Conservation (phyloP, 2,888 invertebrate species). For the Ophion slaviceki region DNA sequence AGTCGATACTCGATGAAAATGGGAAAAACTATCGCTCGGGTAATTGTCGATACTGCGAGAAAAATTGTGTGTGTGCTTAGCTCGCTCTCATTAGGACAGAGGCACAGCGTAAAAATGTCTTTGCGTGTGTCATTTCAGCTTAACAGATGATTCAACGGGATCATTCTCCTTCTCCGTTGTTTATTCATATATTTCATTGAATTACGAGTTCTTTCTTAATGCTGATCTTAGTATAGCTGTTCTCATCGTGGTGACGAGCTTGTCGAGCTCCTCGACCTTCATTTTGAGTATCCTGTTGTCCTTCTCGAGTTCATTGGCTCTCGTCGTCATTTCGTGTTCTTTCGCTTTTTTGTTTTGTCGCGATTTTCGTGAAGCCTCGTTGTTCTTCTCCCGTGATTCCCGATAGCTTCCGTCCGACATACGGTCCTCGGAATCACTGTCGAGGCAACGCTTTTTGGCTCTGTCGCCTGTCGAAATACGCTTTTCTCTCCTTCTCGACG, state of each 20-base stretch:
- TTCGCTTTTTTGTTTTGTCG: conserved; percentile 89
- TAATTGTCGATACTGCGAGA: no score
- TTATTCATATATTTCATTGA: conserved; percentile 7
- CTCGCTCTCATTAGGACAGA: no score
- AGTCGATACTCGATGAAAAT: no score
- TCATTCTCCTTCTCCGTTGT: conserved; percentile 7
- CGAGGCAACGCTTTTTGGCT: conserved; percentile 68
- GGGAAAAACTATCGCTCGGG: no score
- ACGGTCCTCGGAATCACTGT: conserved; percentile 70
- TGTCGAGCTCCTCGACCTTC: conserved; percentile 88
- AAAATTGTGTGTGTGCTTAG: no score
- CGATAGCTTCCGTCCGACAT: conserved; percentile 85
- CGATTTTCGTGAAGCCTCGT: conserved; percentile 91
- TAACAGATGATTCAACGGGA: conserved; percentile 25
- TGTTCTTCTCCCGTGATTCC: conserved; percentile 90
- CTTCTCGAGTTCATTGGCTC: conserved; percentile 86
- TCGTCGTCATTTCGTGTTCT: conserved; percentile 85
- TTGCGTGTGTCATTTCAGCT: neutral
- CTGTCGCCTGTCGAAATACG: neutral
- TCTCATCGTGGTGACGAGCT: conserved; percentile 88
- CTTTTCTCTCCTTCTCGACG: conserved; percentile 38
- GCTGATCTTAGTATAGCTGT: conserved; percentile 88
- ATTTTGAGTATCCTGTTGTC: conserved; percentile 88
- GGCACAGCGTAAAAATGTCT: no score
- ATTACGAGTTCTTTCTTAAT: conserved; percentile 83